A percentile compares a stretch with the other conserved stretches of the same genome.
These are phyloP conservation scores for Hyposoter dolosus DNA, from an alignment of 2,888 invertebrate genomes.

Conservation along the genomic window DNA sequence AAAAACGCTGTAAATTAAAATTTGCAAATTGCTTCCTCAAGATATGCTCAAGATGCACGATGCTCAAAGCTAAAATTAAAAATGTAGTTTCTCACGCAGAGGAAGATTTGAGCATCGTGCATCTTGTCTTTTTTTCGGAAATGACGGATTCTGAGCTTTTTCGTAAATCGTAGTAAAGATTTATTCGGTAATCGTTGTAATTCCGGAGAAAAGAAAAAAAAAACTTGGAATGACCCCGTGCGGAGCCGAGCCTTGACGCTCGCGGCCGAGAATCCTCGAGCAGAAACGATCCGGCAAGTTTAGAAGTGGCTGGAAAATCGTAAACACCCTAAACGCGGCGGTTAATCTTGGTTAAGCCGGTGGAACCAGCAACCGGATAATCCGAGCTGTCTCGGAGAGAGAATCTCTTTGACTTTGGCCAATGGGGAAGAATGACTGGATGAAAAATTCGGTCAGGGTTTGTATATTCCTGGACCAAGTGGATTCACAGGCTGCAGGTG, in stretches of 20 bases:
- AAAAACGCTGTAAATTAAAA: too few relatives aligned
- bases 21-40: too few relatives aligned
- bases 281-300: neutral
- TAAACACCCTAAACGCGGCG: conserved; percentile 1
- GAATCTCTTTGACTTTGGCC: conserved; percentile 55
- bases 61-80: too few relatives aligned
- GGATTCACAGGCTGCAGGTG: conserved; percentile 49
- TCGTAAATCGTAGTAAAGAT: neutral
- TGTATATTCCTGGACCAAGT: neutral
- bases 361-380: conserved; percentile 35
- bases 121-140: too few relatives aligned
- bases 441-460: conserved; percentile 56
- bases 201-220: neutral
- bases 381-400: neutral
- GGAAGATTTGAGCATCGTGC: too few relatives aligned
- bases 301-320: conserved; percentile 3
- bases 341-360: conserved; percentile 21
- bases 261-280: neutral
- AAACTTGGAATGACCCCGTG: neutral
- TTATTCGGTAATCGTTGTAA: neutral
- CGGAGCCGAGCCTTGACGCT: neutral
- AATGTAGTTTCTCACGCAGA: too few relatives aligned
- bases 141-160: neutral
- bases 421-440: conserved; percentile 2
- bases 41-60: too few relatives aligned